Conservation (phyloP, 2,888 invertebrate genomes). For the Dicyrtomina minuta region DNA sequence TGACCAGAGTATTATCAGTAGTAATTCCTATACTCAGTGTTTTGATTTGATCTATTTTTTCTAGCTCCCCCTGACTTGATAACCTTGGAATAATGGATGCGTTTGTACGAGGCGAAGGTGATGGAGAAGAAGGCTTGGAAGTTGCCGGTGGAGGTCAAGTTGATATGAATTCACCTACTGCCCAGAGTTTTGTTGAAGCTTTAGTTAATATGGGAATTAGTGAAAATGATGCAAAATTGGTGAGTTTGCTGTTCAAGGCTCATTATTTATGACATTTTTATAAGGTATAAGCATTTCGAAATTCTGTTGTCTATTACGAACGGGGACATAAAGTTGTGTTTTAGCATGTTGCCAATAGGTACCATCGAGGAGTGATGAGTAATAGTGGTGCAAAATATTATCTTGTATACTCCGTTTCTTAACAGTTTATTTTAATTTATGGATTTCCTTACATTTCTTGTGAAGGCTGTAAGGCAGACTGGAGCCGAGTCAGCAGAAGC, state of each 20-base stretch:
- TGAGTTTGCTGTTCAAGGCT: background rate
- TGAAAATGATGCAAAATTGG: constrained; percentile 38
- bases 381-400: too few relatives aligned
- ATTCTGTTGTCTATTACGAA: too few relatives aligned
- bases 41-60: too few relatives aligned
- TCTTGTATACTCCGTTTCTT: too few relatives aligned
- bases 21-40: too few relatives aligned
- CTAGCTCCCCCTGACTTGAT: too few relatives aligned
- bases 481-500: constrained; percentile 52
- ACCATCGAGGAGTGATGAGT: too few relatives aligned
- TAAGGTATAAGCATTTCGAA: constrained; percentile 31
- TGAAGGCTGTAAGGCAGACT: constrained; percentile 51
- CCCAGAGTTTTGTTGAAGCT: constrained; percentile 49
- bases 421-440: too few relatives aligned
- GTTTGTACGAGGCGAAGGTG: constrained; percentile 20
- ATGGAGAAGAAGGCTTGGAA: constrained; percentile 19
- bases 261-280: too few relatives aligned
- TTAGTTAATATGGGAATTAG: constrained; percentile 51
- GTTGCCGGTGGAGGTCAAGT: constrained; percentile 36
- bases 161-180: constrained; percentile 45
- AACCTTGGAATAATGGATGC: constrained; percentile 17
- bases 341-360: too few relatives aligned
- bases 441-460: background rate
- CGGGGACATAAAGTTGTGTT: constrained; percentile 2
- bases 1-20: too few relatives aligned